Evolutionary conservation across 2,113 vertebrate species (phyloP).

Genomic region (Cyphomyrus discorhynchus): DNA sequence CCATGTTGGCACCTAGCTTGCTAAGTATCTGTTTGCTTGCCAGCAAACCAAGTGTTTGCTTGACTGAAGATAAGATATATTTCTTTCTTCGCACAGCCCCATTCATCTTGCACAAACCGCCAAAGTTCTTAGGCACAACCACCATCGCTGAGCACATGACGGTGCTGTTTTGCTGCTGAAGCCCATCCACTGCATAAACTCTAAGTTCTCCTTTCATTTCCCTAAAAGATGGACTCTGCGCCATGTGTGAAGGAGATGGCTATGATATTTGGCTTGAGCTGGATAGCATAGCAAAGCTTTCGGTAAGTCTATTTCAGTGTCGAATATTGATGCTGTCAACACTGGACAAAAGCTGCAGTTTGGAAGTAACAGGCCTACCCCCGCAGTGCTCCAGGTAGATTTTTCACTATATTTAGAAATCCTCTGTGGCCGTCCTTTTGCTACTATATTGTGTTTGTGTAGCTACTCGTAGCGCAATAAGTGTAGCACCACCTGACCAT

Average conservation of each 20-base stretch:
- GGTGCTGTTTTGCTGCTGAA: background rate
- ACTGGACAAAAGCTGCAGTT: background rate
- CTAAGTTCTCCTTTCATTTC: background rate
- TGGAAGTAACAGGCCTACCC: background rate
- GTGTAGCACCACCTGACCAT: background rate
- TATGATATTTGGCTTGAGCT: background rate
- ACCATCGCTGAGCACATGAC: background rate
- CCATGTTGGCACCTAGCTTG: background rate
- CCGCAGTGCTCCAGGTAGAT: background rate
- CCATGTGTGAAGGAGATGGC: background rate
- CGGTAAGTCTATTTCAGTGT: background rate
- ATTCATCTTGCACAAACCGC: background rate
- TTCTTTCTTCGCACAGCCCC: background rate
- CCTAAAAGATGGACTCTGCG: background rate
- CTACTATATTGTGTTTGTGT: background rate
- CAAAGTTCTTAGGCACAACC: background rate
- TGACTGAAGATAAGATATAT: background rate
- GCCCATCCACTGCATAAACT: background rate
- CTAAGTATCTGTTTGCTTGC: background rate
- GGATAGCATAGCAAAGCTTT: background rate
- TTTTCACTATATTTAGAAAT: background rate
- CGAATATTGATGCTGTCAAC: background rate
- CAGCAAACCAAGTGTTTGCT: background rate
- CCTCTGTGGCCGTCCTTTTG: background rate
- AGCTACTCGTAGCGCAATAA: background rate